These are phyloP conservation scores for Macrostomum lignano DNA, from an alignment of 1,140 invertebrate species.

Conservation along the genomic window DNA sequence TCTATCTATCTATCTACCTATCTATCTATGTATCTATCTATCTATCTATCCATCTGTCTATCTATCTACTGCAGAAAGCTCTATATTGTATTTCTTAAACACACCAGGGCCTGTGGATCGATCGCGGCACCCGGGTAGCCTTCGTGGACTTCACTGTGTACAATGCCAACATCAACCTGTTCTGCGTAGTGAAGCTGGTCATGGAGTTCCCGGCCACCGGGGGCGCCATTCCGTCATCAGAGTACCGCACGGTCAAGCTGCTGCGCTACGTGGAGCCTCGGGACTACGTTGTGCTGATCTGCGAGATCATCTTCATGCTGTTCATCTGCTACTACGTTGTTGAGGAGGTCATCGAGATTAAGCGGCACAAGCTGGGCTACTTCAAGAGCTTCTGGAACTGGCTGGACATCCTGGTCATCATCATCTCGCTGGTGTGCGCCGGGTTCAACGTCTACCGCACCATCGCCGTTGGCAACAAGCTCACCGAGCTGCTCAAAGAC, in stretches of 20 bases:
- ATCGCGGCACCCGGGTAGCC: constrained; percentile 36
- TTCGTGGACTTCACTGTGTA: constrained; percentile 45
- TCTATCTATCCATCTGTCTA: no score
- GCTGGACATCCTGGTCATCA: constrained; percentile 36
- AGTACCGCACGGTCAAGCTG: constrained; percentile 35
- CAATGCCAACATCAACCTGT: constrained; percentile 44
- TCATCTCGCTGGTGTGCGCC: constrained; percentile 21
- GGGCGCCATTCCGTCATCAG: constrained; percentile 35
- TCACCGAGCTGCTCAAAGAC: constrained; percentile 7
- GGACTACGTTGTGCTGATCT: constrained; percentile 34
- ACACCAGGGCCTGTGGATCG: constrained; percentile 41
- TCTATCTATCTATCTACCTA: no score
- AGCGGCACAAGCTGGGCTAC: constrained; percentile 19
- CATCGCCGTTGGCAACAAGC: constrained; percentile 10
- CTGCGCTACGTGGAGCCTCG: constrained; percentile 32
- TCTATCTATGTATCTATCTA: no score
- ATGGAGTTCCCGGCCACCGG: constrained; percentile 43
- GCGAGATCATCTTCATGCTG: constrained; percentile 34
- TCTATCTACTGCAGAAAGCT: no score
- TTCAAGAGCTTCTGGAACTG: constrained; percentile 38
- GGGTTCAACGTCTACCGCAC: constrained; percentile 25
- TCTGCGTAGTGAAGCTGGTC: constrained; percentile 36
- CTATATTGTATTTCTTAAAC: no score
- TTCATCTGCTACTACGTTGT: constrained; percentile 39
- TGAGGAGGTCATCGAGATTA: constrained; percentile 30